phyloP scores from a whole-genome alignment of 2,888 invertebrate genomes.

The Laothoe populi region DNA sequence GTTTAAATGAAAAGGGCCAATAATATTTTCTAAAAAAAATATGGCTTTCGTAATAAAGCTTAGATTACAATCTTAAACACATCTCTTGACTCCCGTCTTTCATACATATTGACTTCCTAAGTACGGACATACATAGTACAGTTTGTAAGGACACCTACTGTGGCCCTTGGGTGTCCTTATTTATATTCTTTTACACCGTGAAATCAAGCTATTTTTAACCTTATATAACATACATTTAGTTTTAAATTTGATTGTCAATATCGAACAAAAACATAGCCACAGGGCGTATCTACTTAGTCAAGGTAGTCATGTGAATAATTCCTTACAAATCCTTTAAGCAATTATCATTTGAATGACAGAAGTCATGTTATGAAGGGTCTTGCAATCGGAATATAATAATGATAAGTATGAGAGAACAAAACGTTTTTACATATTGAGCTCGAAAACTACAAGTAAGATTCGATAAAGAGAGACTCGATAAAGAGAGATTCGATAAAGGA shows the following conservation, averaged over 20 bases:
- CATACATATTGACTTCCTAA: conserved; percentile 53
- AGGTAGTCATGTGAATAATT: conserved; percentile 79
- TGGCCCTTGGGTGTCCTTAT: conserved; percentile 74
- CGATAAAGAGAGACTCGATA: not conserved
- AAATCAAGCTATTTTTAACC: conserved; percentile 37
- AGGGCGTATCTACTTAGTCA: conserved; percentile 82
- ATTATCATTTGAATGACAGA: conserved; percentile 84
- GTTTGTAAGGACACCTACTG: conserved; percentile 75
- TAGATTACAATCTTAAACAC: conserved; percentile 18
- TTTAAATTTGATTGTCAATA: conserved; percentile 30
- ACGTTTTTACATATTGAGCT: conserved; percentile 21
- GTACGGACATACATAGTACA: conserved; percentile 63
- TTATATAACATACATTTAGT: conserved; percentile 37
- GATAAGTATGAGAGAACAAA: conserved; percentile 36
- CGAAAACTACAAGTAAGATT: not conserved
- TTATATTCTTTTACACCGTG: conserved; percentile 46
- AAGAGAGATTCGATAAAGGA: not conserved
- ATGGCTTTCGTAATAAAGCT: too few species aligned
- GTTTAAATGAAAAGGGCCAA: not conserved
- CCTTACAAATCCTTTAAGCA: conserved; percentile 78
- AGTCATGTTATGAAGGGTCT: conserved; percentile 69
- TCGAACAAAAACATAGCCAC: conserved; percentile 67
- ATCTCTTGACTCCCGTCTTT: conserved; percentile 31
- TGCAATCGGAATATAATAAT: conserved; percentile 54
- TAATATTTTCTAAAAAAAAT: not conserved